Conservation (phyloP, 2,797 vertebrate genomes). For the Artibeus jamaicensis region DNA sequence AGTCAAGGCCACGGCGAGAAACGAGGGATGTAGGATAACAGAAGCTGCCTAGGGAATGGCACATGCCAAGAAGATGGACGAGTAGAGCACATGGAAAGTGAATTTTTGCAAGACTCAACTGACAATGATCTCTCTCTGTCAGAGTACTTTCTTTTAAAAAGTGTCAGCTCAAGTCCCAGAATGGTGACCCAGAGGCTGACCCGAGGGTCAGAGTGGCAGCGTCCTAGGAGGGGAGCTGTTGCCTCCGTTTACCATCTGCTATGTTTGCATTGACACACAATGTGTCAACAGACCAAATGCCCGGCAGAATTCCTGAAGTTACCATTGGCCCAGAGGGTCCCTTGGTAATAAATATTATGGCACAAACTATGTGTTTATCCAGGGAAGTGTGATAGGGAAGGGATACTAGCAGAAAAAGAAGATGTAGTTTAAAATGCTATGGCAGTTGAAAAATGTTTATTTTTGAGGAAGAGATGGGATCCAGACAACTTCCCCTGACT, state of each 20-base stretch:
- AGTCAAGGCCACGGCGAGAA: neutral
- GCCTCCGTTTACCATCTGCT: neutral
- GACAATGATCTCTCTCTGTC: neutral
- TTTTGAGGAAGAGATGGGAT: neutral
- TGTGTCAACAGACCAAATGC: neutral
- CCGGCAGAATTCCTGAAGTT: neutral
- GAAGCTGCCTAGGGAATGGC: neutral
- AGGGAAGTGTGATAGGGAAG: neutral
- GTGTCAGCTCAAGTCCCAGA: neutral
- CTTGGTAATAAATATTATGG: conserved; percentile 17
- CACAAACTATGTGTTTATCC: neutral
- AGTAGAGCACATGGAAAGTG: neutral
- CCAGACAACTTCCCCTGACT: neutral
- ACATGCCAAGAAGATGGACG: neutral
- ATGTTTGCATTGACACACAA: neutral
- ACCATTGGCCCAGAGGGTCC: neutral
- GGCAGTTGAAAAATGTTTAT: neutral
- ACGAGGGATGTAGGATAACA: neutral
- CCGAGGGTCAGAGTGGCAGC: neutral
- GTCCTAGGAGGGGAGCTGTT: neutral
- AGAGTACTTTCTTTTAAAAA: conserved; percentile 27
- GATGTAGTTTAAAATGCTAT: neutral
- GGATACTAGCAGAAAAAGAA: neutral
- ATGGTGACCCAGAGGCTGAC: neutral
- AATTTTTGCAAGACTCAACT: neutral